A percentile compares a stretch with the other conserved stretches of the same genome.
phyloP scores from a whole-genome alignment of 2,113 vertebrate genomes.

The Callopanchax toddi region DNA sequence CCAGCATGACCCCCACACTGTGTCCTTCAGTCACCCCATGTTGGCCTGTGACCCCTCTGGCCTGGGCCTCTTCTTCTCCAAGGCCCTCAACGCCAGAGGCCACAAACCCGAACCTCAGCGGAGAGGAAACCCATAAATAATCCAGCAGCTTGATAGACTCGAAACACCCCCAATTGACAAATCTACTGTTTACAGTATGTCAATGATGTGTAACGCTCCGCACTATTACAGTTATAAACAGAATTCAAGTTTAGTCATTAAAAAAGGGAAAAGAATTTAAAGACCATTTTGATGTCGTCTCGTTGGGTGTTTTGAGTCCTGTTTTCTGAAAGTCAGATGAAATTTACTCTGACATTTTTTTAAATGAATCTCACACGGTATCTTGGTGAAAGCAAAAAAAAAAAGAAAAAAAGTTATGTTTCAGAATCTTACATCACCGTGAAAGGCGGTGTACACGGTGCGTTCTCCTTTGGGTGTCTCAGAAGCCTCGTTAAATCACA shows the following conservation, averaged over 20 bases:
- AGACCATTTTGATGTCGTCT: conserved; percentile 28
- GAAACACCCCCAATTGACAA: conserved; percentile 43
- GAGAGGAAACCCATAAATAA: conserved; percentile 22
- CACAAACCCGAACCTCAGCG: conserved; percentile 37
- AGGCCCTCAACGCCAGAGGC: conserved; percentile 43
- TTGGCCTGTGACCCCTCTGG: conserved; percentile 66
- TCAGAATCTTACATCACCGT: conserved; percentile 49
- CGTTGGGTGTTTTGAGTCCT: conserved; percentile 11
- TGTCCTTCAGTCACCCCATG: conserved; percentile 71
- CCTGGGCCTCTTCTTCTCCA: conserved; percentile 58
- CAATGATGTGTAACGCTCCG: conserved; percentile 40
- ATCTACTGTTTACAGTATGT: conserved; percentile 54
- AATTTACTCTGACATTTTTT: conserved; percentile 36
- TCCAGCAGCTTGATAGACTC: conserved; percentile 43
- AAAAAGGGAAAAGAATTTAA: conserved; percentile 13
- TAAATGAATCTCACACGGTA: conserved; percentile 16
- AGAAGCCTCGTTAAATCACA: conserved; percentile 30
- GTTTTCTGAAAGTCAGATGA: conserved; percentile 20
- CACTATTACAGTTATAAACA: conserved; percentile 24
- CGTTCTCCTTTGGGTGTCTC: conserved; percentile 20
- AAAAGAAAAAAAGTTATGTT: conserved; percentile 37
- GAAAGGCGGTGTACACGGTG: conserved; percentile 4
- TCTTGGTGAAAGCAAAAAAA: too few species aligned
- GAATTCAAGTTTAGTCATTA: conserved; percentile 25
- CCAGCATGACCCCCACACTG: conserved; percentile 69